Percentiles rank a stretch among this genome's conserved stretches.
phyloP scores from a whole-genome alignment of 2,113 vertebrate genomes.

The Hemichromis elongatus region DNA sequence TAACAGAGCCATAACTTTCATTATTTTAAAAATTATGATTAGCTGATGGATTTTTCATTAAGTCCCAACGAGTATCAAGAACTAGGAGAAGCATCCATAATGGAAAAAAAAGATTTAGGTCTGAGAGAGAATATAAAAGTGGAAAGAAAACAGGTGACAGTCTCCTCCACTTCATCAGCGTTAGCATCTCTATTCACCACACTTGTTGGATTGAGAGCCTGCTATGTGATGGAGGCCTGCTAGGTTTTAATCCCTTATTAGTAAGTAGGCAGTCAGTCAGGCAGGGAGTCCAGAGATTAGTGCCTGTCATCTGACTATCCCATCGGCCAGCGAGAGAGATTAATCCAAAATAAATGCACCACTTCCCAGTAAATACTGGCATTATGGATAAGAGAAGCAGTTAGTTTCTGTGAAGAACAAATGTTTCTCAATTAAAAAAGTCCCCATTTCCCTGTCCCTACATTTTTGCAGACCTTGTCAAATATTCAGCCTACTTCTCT shows the following conservation, averaged over 20 bases:
- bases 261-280: conserved; percentile 10
- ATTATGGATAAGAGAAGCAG: neutral
- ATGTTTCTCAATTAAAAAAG: neutral
- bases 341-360: conserved; percentile 47
- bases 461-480: neutral
- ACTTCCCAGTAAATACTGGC: conserved; percentile 24
- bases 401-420: neutral
- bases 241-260: conserved; percentile 53
- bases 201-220: neutral
- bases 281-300: conserved; percentile 52
- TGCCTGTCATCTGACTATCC: conserved; percentile 55
- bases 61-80: neutral
- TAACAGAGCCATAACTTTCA: neutral
- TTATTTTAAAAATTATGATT: neutral
- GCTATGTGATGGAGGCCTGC: conserved; percentile 11
- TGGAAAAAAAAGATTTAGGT: neutral
- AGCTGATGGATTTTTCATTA: neutral
- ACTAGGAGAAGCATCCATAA: neutral
- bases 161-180: neutral
- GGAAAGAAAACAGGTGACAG: neutral
- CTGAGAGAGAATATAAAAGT: neutral
- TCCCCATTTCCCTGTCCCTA: neutral
- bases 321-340: conserved; percentile 26
- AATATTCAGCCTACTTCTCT: neutral
- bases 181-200: neutral